These are phyloP conservation scores for Tenualosa ilisha DNA, from an alignment of 2,797 vertebrate genomes.

Conservation along the genomic window DNA sequence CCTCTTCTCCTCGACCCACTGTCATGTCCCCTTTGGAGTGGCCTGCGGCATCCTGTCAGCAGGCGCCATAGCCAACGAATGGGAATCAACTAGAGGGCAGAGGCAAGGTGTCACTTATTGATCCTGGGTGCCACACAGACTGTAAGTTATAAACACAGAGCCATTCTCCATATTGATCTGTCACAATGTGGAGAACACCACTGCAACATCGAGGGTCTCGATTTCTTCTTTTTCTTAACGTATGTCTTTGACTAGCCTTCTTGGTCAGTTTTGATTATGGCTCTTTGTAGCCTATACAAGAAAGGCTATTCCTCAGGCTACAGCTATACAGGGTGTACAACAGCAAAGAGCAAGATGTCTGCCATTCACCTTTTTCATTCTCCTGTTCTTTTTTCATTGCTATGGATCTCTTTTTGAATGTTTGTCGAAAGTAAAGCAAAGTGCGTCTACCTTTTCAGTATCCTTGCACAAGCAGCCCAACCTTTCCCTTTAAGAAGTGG, in stretches of 20 bases:
- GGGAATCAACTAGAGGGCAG: neutral
- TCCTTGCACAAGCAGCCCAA: neutral
- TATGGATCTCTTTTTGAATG: neutral
- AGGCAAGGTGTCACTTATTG: neutral
- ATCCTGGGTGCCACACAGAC: neutral
- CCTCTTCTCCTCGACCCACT: conserved; percentile 50
- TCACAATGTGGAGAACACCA: neutral
- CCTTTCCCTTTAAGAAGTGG: conserved; percentile 6
- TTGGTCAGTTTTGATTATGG: neutral
- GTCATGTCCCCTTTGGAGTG: conserved; percentile 47
- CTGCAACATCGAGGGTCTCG: neutral
- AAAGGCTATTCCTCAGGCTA: neutral
- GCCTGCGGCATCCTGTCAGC: conserved; percentile 34
- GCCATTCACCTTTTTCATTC: neutral
- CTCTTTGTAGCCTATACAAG: neutral
- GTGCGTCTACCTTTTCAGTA: neutral
- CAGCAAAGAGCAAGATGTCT: neutral
- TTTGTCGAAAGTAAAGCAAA: neutral
- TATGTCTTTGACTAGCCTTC: neutral
- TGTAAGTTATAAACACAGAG: neutral
- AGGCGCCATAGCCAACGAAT: neutral
- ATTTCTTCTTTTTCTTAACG: no score
- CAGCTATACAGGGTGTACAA: neutral
- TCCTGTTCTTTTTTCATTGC: neutral
- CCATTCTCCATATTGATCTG: neutral